A percentile compares a stretch with the other conserved stretches of the same genome.
These are phyloP conservation scores for Clinocottus analis DNA, from an alignment of 2,113 vertebrate genomes.

Conservation along the genomic window DNA sequence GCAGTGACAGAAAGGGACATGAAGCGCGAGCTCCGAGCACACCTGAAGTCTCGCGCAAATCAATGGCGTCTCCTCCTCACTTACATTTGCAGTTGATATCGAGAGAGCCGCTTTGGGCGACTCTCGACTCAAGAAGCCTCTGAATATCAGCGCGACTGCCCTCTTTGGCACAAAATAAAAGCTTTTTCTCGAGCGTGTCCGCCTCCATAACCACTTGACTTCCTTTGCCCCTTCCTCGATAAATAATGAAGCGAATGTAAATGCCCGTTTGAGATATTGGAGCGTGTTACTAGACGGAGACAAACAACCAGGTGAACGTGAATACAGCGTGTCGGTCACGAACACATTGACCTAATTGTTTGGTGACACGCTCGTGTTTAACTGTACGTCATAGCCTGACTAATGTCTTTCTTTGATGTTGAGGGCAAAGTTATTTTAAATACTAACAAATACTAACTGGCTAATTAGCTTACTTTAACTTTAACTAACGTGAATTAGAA, in stretches of 20 bases:
- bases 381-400: neutral
- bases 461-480: neutral
- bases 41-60: neutral
- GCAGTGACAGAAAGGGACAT: conserved; percentile 26
- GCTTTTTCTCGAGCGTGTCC: conserved; percentile 81
- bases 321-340: neutral
- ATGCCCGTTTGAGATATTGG: neutral
- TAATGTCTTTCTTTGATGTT: too few relatives aligned
- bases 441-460: neutral
- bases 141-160: conserved; percentile 83
- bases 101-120: conserved; percentile 71
- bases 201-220: conserved; percentile 50
- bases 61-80: neutral
- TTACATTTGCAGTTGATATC: conserved; percentile 91
- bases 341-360: neutral
- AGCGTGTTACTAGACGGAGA: neutral
- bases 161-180: conserved; percentile 86
- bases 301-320: neutral
- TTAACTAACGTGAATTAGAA: neutral
- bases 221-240: too few relatives aligned
- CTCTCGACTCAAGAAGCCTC: conserved; percentile 79
- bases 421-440: neutral
- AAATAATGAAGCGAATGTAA: neutral
- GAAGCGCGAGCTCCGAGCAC: neutral
- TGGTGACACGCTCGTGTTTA: neutral